Base-by-base conservation (phyloP, 2,888 invertebrate species). In the Agrotis segetum region DNA sequence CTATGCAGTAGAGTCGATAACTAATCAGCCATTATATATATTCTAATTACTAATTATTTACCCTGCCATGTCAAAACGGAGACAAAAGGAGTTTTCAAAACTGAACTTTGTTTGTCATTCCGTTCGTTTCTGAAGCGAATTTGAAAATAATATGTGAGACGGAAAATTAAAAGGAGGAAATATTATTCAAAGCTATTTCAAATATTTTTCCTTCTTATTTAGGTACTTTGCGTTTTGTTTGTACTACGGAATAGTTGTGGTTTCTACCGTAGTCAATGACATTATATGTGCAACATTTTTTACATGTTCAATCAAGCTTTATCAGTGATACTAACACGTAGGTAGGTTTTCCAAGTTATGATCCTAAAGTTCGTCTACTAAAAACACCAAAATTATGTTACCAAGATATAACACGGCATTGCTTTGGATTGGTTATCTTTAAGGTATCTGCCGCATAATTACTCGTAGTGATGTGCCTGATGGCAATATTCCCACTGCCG, bases 41-140 rank as follows among this genome's bases (percentile, higher is more conserved):
- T 66, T 65, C 19, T 29, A 34, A 50, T 71, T 5, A n/a, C 19
- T 34, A 46, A 77, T 78, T 79, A 55, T 72, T 64, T 49, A 59
- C 52, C 49, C 52, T 53, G 16, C 46, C 34, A 46, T 63, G 46
- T 44, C 64, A 13, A 78, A 46, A 59, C 24, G 34, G 49, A 34
- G 3, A 71, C 58, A 62, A 72, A 44, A 21, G 21, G 16, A 60
- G 17, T 53, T 29, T 49, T 21, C 29, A 55, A 75, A 44, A 34
- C n/a, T 34, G 29, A 46, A 56, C 34, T 67, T 46, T 56, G 19
- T 13, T 47, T 29, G 29, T 44, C 19, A n/a, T 40, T 34, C 17
- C 16, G n/a, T 34, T 40, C 46, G 44, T 11, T 14, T 47, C 0
- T 19, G 52, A 21, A 49, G 21, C 58, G 16, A 59, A 59, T 69